Percentiles rank a stretch among this genome's conserved stretches.
These are phyloP conservation scores for Physella acuta DNA, from an alignment of 1,140 invertebrate genomes.

Conservation along the genomic window DNA sequence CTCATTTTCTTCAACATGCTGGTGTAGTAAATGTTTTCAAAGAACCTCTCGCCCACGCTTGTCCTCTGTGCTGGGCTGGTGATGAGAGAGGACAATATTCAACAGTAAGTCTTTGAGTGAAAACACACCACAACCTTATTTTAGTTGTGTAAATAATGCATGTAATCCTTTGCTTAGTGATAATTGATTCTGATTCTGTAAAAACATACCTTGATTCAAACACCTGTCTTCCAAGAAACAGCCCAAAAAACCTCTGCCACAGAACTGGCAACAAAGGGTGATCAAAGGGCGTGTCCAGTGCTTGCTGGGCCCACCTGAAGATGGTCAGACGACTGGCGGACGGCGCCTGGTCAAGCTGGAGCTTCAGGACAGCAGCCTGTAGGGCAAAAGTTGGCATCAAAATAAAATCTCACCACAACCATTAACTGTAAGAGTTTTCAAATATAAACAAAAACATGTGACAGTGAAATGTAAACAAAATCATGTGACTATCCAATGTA, in stretches of 20 bases:
- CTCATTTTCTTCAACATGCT: constrained; percentile 75
- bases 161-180: too few species aligned
- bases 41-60: constrained; percentile 76
- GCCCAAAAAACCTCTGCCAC: constrained; percentile 79
- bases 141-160: too few species aligned
- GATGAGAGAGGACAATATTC: constrained; percentile 10
- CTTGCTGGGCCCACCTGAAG: constrained; percentile 78
- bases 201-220: constrained; percentile 58
- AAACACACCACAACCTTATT: too few species aligned
- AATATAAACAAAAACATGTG: too few species aligned
- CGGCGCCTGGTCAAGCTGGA: constrained; percentile 66
- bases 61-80: constrained; percentile 52
- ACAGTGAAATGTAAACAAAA: too few species aligned
- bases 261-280: constrained; percentile 74
- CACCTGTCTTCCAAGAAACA: constrained; percentile 69
- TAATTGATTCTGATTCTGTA: too few species aligned
- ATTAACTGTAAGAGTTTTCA: too few species aligned
- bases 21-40: constrained; percentile 72
- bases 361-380: constrained; percentile 67
- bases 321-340: constrained; percentile 68
- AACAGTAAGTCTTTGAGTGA: too few species aligned
- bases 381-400: too few species aligned
- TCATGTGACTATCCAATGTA: too few species aligned
- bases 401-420: too few species aligned
- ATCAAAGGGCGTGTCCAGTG: constrained; percentile 71